phyloP scores from a whole-genome alignment of 1,140 invertebrate genomes.

The Ylistrum balloti region DNA sequence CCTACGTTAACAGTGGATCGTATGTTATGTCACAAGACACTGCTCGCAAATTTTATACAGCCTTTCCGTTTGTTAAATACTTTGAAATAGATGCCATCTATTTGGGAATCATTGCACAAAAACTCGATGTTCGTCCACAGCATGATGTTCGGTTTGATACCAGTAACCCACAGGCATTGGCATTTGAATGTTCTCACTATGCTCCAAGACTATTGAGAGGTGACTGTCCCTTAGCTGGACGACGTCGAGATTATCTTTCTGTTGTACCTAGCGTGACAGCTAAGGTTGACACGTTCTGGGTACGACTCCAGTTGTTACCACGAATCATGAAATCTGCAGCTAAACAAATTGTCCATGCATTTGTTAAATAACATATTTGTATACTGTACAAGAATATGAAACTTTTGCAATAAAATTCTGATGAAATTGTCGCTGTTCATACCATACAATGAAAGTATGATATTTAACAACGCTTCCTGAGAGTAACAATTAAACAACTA shows the following conservation, averaged over 20 bases:
- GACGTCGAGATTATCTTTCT: background rate
- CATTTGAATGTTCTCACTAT: background rate
- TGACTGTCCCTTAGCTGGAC: background rate
- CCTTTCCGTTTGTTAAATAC: slow-evolving; percentile 49
- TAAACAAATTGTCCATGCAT: background rate
- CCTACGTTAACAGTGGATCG: slow-evolving; percentile 41
- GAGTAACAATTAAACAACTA: no score
- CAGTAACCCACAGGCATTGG: background rate
- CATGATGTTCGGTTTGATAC: background rate
- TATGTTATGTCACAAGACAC: slow-evolving; percentile 41
- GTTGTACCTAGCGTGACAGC: background rate
- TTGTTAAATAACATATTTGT: no score
- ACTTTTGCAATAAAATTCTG: no score
- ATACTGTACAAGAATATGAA: no score
- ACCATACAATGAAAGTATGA: no score
- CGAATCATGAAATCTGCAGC: background rate
- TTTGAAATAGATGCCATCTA: slow-evolving; percentile 54
- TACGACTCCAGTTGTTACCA: background rate
- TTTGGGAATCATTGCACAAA: slow-evolving; percentile 48
- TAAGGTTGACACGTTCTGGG: background rate
- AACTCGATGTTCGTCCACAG: slow-evolving; percentile 15
- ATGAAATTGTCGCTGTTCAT: no score
- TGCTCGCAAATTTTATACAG: background rate
- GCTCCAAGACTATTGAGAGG: background rate
- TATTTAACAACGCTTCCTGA: no score